Evolutionary conservation across 1,140 invertebrate genomes (phyloP).

Genomic region (Papilio glaucus): DNA sequence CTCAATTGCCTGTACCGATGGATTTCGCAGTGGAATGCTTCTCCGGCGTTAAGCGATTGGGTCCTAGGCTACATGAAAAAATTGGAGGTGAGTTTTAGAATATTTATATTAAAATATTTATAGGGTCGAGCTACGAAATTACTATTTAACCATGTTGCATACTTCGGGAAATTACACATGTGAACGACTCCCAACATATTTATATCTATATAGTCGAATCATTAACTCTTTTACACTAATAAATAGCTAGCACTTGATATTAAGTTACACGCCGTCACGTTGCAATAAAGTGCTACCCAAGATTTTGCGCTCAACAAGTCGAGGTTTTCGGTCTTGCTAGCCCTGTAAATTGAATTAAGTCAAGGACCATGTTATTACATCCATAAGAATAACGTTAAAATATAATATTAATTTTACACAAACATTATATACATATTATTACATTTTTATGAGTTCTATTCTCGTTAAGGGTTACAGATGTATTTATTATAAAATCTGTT

Average conservation of each 20-base stretch:
- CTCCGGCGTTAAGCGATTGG: conserved; percentile 65
- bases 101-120: background rate
- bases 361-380: too few relatives aligned
- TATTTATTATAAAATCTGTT: background rate
- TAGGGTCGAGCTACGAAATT: too few relatives aligned
- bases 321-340: background rate
- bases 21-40: conserved; percentile 68
- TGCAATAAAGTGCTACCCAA: background rate
- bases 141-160: too few relatives aligned
- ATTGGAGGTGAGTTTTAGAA: conserved; percentile 58
- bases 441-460: background rate
- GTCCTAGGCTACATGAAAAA: conserved; percentile 67
- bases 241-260: background rate
- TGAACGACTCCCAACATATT: too few relatives aligned
- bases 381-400: too few relatives aligned
- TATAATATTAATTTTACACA: too few relatives aligned
- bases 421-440: too few relatives aligned
- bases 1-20: conserved; percentile 69
- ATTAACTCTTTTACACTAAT: background rate
- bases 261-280: background rate
- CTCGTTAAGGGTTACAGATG: conserved; percentile 2
- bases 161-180: too few relatives aligned
- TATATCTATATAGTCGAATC: too few relatives aligned
- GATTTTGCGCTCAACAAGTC: background rate
- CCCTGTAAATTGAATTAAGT: background rate